Percentiles rank a stretch among this genome's conserved stretches.
Conservation (phyloP, 2,113 vertebrate species). For the Eulemur macaco region DNA sequence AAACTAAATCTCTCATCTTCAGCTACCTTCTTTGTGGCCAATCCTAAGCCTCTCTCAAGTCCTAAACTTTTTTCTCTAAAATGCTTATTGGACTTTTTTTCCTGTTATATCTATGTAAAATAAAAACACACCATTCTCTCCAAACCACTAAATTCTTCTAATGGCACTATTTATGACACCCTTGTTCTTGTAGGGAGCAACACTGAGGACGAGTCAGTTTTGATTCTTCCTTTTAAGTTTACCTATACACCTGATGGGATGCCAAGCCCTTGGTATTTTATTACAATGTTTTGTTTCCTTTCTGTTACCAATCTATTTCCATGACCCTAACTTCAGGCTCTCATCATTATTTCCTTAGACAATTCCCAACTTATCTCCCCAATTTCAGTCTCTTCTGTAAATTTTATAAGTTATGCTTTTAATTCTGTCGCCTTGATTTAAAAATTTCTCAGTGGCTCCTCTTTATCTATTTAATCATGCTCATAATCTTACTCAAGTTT, state of each 20-base stretch:
- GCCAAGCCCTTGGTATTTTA: not conserved
- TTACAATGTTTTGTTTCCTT: not conserved
- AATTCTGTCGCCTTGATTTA: not conserved
- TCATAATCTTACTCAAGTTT: not conserved
- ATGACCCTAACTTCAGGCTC: not conserved
- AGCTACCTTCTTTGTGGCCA: not conserved
- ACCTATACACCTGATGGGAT: not conserved
- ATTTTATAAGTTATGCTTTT: not conserved
- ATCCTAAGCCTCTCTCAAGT: not conserved
- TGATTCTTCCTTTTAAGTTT: not conserved
- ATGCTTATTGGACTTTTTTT: not conserved
- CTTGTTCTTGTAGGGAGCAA: not conserved
- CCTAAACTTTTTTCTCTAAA: not conserved
- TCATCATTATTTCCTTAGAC: not conserved
- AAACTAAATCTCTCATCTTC: not conserved
- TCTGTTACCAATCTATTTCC: not conserved
- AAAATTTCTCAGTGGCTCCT: not conserved
- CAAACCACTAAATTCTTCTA: not conserved
- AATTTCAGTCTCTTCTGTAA: not conserved
- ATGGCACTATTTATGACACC: not conserved
- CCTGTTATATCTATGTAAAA: not conserved
- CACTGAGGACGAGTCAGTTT: not conserved
- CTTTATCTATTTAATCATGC: not conserved
- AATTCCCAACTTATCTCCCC: not conserved
- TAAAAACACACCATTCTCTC: not conserved